Percentiles rank a stretch among this genome's conserved stretches.
Evolutionary conservation across 2,888 invertebrate species (phyloP).

Genomic region (Pyralis farinalis): DNA sequence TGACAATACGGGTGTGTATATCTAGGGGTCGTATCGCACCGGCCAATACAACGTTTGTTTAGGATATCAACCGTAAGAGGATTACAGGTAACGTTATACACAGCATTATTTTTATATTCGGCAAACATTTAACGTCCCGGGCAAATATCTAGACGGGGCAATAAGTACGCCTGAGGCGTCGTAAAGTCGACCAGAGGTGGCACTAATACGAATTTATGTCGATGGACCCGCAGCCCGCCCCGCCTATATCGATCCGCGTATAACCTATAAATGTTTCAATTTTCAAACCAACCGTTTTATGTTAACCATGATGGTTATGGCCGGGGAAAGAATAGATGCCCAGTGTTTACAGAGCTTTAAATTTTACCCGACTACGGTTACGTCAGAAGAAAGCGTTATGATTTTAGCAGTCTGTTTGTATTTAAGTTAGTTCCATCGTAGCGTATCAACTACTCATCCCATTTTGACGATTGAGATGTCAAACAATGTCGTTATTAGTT

Average conservation of each 20-base stretch:
- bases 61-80: background rate
- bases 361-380: too few relatives aligned
- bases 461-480: too few relatives aligned
- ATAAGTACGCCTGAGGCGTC: constrained; percentile 68
- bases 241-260: constrained; percentile 59
- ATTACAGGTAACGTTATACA: constrained; percentile 18
- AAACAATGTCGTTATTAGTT: too few relatives aligned
- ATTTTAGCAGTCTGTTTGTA: too few relatives aligned
- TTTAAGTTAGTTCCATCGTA: too few relatives aligned
- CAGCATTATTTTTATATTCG: constrained; percentile 38
- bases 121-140: constrained; percentile 51
- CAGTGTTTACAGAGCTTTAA: background rate
- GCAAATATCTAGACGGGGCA: constrained; percentile 59
- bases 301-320: constrained; percentile 18
- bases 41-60: too few relatives aligned
- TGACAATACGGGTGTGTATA: too few relatives aligned
- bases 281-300: constrained; percentile 54
- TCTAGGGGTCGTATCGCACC: too few relatives aligned
- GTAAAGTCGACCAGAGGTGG: constrained; percentile 78
- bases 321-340: constrained; percentile 4
- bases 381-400: too few relatives aligned
- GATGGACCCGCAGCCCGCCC: constrained; percentile 53
- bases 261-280: constrained; percentile 72
- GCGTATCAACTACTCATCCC: too few relatives aligned
- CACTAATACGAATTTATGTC: constrained; percentile 79